Evolutionary conservation across 2,888 invertebrate genomes (phyloP).

Genomic region (Tetheella fluctuosa): DNA sequence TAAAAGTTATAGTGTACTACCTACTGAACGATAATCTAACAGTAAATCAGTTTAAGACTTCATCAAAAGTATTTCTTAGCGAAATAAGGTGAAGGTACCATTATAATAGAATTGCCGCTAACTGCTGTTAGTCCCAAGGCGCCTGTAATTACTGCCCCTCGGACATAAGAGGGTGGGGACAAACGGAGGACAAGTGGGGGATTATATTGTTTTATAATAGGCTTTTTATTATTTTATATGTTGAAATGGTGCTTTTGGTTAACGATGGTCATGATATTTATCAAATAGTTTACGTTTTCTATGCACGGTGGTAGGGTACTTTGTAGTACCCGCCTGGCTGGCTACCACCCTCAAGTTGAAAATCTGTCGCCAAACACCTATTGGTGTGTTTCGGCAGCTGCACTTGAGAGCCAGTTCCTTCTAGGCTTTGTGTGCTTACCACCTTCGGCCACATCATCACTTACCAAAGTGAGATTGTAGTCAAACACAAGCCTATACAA

Average conservation of each 20-base stretch:
- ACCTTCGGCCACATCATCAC: too few species aligned
- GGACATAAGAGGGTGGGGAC: slow-evolving; percentile 16
- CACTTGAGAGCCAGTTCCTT: too few species aligned
- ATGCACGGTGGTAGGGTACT: too few species aligned
- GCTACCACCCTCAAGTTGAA: too few species aligned
- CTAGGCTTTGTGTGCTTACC: too few species aligned
- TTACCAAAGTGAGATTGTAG: too few species aligned
- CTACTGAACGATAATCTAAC: slow-evolving; percentile 6
- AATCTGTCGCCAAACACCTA: too few species aligned
- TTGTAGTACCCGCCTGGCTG: too few species aligned
- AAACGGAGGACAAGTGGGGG: slow-evolving; percentile 33
- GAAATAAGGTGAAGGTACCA: slow-evolving; percentile 40
- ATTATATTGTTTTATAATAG: slow-evolving; percentile 55
- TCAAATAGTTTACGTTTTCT: neutral
- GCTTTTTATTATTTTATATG: slow-evolving; percentile 62
- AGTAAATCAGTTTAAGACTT: slow-evolving; percentile 21
- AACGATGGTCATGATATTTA: neutral
- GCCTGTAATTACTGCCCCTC: slow-evolving; percentile 50
- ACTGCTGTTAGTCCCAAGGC: slow-evolving; percentile 45
- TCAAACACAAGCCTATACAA: too few species aligned
- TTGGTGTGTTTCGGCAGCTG: too few species aligned
- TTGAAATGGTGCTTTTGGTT: slow-evolving; percentile 22
- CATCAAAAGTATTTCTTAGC: slow-evolving; percentile 34
- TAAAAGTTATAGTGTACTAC: neutral
- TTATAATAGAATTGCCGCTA: slow-evolving; percentile 51